Evolutionary conservation across 2,113 vertebrate species (phyloP), one percentile per base, ranked within the genome.

Genomic region (Bagarius yarrelli): DNA sequence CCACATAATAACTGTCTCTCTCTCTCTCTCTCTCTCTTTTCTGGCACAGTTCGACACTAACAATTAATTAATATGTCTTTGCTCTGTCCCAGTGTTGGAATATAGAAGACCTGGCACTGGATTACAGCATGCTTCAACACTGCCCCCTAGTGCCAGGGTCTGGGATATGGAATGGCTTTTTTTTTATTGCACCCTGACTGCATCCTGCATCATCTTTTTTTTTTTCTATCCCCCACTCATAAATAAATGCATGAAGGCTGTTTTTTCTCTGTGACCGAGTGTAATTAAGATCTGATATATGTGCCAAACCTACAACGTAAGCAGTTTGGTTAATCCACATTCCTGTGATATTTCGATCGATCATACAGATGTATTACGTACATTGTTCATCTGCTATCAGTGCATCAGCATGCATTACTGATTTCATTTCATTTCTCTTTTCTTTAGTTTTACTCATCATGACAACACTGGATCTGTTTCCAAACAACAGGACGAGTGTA

Each of bases 101-200:
- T 86, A 76, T 86, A 73, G 78, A 55, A 80, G 79, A 59, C 55
- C 75, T 64, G 63, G 36, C 74, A 53, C 40, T 47, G 15, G 21
- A 73, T 25, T 19, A 14, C n/a, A 78, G 34, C 52, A 79, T 85
- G 89, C 79, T 88, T 79, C 90, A 86, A 86, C 81, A 92, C 25
- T 93, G 93, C 91, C 93, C 91, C 88, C 93, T 91, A 90, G 89
- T 88, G 93, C 76, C 76, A n/a, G 25, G 50, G 44, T 44, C 59
- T 15, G 25, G 19, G 32, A 71, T 53, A 84, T 23, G 61, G 76
- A 86, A 72, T 8, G 34, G 69, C 52, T 34, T 25, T 30, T 32
- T 52, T 16, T 15, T n/a, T n/a, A n/a, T n/a, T n/a, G 27, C n/a
- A 34, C 2, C 21, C 3, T 34, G 5, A 27, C 16, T 30, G 34